Conservation (phyloP, 2,797 vertebrate genomes). For the Tapirus indicus region DNA sequence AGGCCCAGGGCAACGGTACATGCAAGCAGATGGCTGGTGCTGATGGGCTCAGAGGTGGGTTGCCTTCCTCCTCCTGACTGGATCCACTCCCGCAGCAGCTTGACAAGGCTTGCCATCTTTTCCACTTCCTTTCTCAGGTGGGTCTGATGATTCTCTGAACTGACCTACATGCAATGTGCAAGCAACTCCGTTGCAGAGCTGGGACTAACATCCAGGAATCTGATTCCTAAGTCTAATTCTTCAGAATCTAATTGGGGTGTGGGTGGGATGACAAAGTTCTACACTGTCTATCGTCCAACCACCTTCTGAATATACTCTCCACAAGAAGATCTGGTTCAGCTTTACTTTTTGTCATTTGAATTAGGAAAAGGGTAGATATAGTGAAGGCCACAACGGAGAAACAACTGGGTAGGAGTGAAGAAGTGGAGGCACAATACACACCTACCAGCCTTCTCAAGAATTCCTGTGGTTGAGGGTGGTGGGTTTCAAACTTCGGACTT, state of each 20-base stretch:
- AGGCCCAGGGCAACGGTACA: neutral
- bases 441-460: neutral
- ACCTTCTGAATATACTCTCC: neutral
- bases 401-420: neutral
- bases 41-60: neutral
- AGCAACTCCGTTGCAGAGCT: neutral
- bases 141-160: neutral
- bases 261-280: neutral
- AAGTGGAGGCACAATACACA: fast-evolving
- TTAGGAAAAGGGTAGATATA: neutral
- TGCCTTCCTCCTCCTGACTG: neutral
- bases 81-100: neutral
- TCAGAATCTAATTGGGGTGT: neutral
- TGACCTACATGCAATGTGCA: fast-evolving
- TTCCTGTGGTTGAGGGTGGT: neutral
- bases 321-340: neutral
- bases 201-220: neutral
- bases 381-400: neutral
- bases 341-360: neutral
- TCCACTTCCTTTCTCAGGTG: neutral
- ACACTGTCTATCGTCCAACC: neutral
- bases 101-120: neutral
- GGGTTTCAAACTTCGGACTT: neutral
- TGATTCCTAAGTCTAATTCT: neutral
- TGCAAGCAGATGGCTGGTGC: neutral